These are phyloP conservation scores for Cherax quadricarinatus DNA, from an alignment of 1,140 invertebrate species.

Conservation along the genomic window DNA sequence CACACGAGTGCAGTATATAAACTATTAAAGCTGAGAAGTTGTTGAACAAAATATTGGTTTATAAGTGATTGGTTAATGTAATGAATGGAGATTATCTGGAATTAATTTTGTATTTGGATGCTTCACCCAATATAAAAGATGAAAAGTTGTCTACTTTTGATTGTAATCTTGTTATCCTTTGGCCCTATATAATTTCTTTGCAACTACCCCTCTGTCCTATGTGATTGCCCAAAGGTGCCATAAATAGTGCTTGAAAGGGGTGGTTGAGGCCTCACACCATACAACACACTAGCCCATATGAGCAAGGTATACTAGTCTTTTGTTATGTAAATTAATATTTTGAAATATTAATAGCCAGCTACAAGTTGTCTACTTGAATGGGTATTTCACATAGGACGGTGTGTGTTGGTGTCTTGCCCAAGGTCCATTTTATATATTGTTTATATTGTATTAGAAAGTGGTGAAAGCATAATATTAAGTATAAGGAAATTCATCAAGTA, in stretches of 20 bases:
- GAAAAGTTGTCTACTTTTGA: neutral
- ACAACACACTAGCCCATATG: conserved; percentile 31
- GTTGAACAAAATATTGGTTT: neutral
- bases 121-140: neutral
- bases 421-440: conserved; percentile 28
- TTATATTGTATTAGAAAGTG: conserved; percentile 8
- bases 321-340: conserved; percentile 40
- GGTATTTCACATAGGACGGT: conserved; percentile 68
- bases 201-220: conserved; percentile 63
- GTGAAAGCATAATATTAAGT: conserved; percentile 16
- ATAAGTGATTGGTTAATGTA: too few relatives aligned
- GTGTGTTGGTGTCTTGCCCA: conserved; percentile 55
- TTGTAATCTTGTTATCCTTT: conserved; percentile 24
- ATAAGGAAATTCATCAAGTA: conserved; percentile 17
- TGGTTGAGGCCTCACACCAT: conserved; percentile 52
- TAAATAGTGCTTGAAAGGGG: conserved; percentile 56
- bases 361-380: conserved; percentile 24
- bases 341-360: conserved; percentile 34
- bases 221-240: conserved; percentile 70
- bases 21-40: neutral
- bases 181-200: conserved; percentile 30
- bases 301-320: conserved; percentile 34
- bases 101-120: neutral
- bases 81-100: too few relatives aligned
- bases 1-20: neutral